phyloP scores from a whole-genome alignment of 2,113 vertebrate genomes.

The Oncorhynchus gorbuscha region DNA sequence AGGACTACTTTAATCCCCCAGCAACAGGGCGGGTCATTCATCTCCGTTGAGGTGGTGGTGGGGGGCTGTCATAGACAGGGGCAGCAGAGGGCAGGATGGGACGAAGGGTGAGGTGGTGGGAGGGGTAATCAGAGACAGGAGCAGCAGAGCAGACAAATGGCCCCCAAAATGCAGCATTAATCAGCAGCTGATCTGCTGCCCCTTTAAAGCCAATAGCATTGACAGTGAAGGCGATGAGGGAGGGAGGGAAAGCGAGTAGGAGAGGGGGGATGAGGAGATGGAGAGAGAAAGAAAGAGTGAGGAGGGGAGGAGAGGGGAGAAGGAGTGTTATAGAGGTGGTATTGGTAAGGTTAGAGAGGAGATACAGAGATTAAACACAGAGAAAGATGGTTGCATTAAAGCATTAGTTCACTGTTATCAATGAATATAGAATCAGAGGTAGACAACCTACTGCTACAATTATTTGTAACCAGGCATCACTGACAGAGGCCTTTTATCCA shows the following conservation, averaged over 20 bases:
- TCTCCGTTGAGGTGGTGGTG: slow-evolving; percentile 51
- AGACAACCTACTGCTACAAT: no score
- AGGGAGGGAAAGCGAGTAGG: slow-evolving; percentile 5
- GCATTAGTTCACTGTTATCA: no score
- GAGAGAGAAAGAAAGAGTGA: slow-evolving; percentile 49
- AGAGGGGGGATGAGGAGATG: slow-evolving; percentile 1
- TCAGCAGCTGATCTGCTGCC: slow-evolving; percentile 77
- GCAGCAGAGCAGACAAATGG: slow-evolving; percentile 74
- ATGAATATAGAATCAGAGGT: no score
- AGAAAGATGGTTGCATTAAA: no score
- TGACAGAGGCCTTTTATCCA: no score
- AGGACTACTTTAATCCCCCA: slow-evolving; percentile 73
- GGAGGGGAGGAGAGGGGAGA: slow-evolving; percentile 20
- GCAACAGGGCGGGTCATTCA: slow-evolving; percentile 71
- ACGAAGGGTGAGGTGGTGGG: slow-evolving; percentile 27
- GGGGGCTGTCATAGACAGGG: slow-evolving; percentile 43
- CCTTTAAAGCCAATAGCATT: slow-evolving; percentile 76
- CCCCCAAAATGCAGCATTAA: slow-evolving; percentile 76
- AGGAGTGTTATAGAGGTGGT: background rate
- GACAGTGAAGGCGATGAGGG: slow-evolving; percentile 50
- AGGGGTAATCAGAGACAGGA: slow-evolving; percentile 44
- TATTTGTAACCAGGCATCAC: no score
- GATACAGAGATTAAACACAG: background rate
- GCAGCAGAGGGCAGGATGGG: slow-evolving; percentile 17
- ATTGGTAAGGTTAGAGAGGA: background rate